Evolutionary conservation across 2,797 vertebrate species (phyloP), one percentile per base, ranked within the genome.

Genomic region (Coendou prehensilis): DNA sequence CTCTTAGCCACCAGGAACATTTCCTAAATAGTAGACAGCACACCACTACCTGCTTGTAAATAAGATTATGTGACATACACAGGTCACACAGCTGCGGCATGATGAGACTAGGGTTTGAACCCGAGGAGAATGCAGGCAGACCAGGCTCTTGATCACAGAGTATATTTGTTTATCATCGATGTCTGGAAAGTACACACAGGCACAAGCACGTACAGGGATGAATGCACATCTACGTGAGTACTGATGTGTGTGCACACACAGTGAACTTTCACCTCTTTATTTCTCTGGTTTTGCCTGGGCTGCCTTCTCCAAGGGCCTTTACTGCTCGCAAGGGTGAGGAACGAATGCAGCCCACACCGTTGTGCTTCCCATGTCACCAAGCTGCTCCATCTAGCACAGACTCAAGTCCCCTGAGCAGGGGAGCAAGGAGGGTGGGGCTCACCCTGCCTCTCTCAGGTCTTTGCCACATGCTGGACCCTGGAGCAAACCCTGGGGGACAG

Each of bases 131-230:
- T 13, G 59, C 71, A 89, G 30, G 57, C 33, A n/a, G 30, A 41
- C 14, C 33, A 3, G 50, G 6, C 10, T 67, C 6, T 63, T 7
- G 6, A 15, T 61, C 45, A 5, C 20, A 2, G 6, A 33, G 1
- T 1, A 2, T 0, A 1, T 18, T 10, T 1, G 2, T 10, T 30
- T 15, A 0, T n/a, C 5, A 9, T 9, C 1, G 1, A 4, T 33
- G 52, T 63, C 9, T 30, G 28, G 41, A 41, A 64, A 57, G 9
- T 26, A 41, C 18, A 17, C 11, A 3, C 0, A 30, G 22, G 20
- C 33, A 17, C 1, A 20, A 9, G 18, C 9, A 7, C 11, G 8
- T 0, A 2, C 1, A 5, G 6, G 26, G 26, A 26, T 9, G 64
- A 64, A 20, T 4, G 6, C 7, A 20, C 13, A 22, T 2, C 47